Percentiles rank a stretch among this genome's conserved stretches.
phyloP scores from a whole-genome alignment of 1,140 invertebrate genomes.

The Drosophila oshimai region DNA sequence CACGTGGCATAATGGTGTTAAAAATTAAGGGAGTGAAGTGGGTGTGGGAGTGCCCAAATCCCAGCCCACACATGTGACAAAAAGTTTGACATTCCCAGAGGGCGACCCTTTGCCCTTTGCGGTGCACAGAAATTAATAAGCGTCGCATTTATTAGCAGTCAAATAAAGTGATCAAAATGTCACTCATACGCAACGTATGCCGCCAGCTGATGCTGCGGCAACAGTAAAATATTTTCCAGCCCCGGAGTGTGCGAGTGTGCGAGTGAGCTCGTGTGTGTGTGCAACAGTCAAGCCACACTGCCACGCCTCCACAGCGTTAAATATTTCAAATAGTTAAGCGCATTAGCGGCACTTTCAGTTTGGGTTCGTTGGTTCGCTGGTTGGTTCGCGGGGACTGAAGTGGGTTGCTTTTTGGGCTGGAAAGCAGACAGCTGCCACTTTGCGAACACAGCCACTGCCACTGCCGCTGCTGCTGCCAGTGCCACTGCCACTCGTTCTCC shows the following conservation, averaged over 20 bases:
- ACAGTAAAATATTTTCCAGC: conserved; percentile 68
- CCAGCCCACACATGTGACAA: conserved; percentile 48
- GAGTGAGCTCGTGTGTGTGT: conserved; percentile 4
- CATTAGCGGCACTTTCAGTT: conserved; percentile 76
- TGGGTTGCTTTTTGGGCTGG: conserved; percentile 23
- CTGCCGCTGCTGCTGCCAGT: neutral
- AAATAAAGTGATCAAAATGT: conserved; percentile 79
- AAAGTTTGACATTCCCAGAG: conserved; percentile 57
- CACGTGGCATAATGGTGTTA: conserved; percentile 28
- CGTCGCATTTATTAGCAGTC: conserved; percentile 76
- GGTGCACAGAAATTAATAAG: conserved; percentile 65
- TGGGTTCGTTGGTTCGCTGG: conserved; percentile 46
- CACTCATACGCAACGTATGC: conserved; percentile 67
- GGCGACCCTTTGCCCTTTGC: conserved; percentile 11
- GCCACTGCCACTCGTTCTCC: too few species aligned
- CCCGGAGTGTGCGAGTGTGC: neutral
- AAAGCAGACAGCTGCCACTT: conserved; percentile 30
- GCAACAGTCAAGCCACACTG: conserved; percentile 43
- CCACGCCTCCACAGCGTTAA: conserved; percentile 48
- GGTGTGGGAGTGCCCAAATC: neutral
- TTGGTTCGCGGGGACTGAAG: conserved; percentile 7
- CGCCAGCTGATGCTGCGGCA: conserved; percentile 46
- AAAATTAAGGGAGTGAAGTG: neutral
- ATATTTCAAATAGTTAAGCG: conserved; percentile 81
- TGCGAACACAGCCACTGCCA: conserved; percentile 1